Conservation (phyloP, 2,888 invertebrate genomes). For the Paralinhomoeus sp. region DNA sequence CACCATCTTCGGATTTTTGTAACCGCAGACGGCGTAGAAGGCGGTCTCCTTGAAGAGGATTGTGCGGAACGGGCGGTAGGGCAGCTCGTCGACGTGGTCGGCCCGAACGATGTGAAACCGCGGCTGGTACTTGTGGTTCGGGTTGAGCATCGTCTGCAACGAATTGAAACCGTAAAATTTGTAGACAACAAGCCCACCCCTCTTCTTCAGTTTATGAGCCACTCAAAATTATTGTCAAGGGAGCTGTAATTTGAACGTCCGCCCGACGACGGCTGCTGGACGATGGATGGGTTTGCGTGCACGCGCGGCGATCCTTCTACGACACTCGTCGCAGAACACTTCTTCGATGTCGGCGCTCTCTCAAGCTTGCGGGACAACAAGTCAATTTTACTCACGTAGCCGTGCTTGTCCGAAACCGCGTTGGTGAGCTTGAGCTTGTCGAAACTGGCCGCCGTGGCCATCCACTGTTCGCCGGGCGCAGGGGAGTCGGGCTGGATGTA, state of each 20-base stretch:
- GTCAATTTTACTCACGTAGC: conserved; percentile 65
- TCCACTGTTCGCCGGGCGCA: conserved; percentile 92
- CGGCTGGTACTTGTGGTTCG: conserved; percentile 92
- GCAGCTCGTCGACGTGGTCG: conserved; percentile 63
- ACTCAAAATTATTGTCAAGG: too few species aligned
- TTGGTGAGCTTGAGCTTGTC: conserved; percentile 97
- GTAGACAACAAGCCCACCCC: too few species aligned
- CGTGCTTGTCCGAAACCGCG: conserved; percentile 98
- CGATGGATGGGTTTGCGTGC: too few species aligned
- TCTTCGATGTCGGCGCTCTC: too few species aligned
- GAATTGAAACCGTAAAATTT: too few species aligned
- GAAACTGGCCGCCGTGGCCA: conserved; percentile 97
- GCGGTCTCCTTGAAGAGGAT: conserved; percentile 34
- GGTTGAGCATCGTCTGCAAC: conserved; percentile 66
- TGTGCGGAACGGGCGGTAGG: conserved; percentile 57
- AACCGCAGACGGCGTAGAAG: conserved; percentile 98
- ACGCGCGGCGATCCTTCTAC: too few species aligned
- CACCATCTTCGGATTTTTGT: conserved; percentile 91
- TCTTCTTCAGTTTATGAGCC: too few species aligned
- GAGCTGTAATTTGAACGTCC: too few species aligned
- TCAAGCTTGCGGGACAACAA: neutral
- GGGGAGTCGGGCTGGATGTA: conserved; percentile 95
- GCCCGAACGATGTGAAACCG: conserved; percentile 60
- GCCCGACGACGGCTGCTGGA: too few species aligned
- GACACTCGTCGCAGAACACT: too few species aligned